Conservation (phyloP, 1,140 invertebrate species). For the Drosophila repleta region DNA sequence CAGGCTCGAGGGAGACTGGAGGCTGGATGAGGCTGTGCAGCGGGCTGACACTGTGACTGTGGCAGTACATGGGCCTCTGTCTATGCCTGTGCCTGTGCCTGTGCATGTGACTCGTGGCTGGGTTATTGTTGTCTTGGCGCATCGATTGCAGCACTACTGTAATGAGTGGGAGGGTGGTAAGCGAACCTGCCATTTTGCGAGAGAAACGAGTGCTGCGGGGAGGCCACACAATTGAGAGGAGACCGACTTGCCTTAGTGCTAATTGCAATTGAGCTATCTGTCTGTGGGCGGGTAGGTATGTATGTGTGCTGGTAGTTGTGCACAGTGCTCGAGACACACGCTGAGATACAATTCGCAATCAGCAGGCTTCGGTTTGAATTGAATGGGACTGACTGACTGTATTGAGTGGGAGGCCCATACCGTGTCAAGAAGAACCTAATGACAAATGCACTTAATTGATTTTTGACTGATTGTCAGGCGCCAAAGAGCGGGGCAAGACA, state of each 20-base stretch:
- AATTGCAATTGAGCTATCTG: constrained; percentile 49
- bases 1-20: neutral
- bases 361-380: constrained; percentile 19
- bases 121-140: constrained; percentile 33
- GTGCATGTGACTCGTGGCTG: constrained; percentile 2
- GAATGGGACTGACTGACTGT: neutral
- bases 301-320: constrained; percentile 1
- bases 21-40: neutral
- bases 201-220: neutral
- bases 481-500: neutral
- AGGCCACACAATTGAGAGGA: constrained; percentile 21
- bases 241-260: constrained; percentile 43
- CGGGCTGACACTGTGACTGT: neutral
- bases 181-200: constrained; percentile 34
- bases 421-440: constrained; percentile 39
- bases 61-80: too few species aligned
- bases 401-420: constrained; percentile 1
- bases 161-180: constrained; percentile 35
- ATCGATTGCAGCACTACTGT: constrained; percentile 41
- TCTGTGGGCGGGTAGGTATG: constrained; percentile 11
- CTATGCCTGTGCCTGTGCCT: neutral
- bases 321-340: constrained; percentile 24
- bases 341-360: constrained; percentile 32
- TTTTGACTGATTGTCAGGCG: constrained; percentile 48
- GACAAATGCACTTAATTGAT: constrained; percentile 54